Percentiles rank a stretch among this genome's conserved stretches.
Evolutionary conservation across 2,888 invertebrate species (phyloP).

Genomic region (Papilio demoleus): DNA sequence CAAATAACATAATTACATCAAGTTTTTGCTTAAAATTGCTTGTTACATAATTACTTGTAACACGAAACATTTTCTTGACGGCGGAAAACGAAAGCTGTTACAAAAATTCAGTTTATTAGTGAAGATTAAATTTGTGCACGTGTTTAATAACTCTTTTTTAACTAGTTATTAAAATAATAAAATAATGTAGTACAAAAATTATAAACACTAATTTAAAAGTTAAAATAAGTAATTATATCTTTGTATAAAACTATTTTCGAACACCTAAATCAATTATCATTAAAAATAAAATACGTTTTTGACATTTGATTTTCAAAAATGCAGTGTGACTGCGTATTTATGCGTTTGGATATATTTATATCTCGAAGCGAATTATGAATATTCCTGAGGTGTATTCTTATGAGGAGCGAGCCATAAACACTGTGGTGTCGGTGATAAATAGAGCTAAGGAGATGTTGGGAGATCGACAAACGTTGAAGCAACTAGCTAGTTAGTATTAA

Average conservation of each 20-base stretch:
- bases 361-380: slow-evolving; percentile 54
- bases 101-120: neutral
- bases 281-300: neutral
- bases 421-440: slow-evolving; percentile 65
- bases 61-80: slow-evolving; percentile 29
- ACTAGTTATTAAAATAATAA: too few species aligned
- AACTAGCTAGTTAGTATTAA: slow-evolving; percentile 61
- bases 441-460: slow-evolving; percentile 64
- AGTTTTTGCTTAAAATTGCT: slow-evolving; percentile 14
- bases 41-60: slow-evolving; percentile 24
- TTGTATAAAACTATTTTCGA: neutral
- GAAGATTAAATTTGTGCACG: neutral
- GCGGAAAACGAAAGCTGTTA: neutral
- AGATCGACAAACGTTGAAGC: slow-evolving; percentile 55
- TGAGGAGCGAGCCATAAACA: slow-evolving; percentile 66
- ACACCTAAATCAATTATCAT: neutral
- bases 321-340: slow-evolving; percentile 9
- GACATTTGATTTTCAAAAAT: slow-evolving; percentile 16
- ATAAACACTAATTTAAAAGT: too few species aligned
- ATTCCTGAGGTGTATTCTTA: slow-evolving; percentile 60
- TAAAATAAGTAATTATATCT: too few species aligned
- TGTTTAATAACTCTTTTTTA: too few species aligned
- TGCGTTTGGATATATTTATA: neutral
- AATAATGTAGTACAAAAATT: too few species aligned
- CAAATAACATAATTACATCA: slow-evolving; percentile 29